phyloP scores from a whole-genome alignment of 2,888 invertebrate species.

The Chelonus formosanus region DNA sequence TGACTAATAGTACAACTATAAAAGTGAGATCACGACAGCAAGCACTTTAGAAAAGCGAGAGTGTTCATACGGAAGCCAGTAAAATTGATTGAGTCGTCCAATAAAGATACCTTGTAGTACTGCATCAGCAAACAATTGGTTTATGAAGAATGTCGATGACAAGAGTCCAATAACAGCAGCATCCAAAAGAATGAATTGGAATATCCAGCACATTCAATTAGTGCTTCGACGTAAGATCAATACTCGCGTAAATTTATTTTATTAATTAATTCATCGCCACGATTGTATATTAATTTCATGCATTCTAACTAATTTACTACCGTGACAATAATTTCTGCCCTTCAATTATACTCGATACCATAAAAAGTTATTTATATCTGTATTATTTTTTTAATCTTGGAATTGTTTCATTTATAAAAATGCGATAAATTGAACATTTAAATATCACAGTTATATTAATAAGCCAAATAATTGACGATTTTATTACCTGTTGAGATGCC shows the following conservation, averaged over 20 bases:
- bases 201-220: slow-evolving; percentile 42
- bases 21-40: not conserved
- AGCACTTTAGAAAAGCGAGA: not conserved
- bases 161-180: slow-evolving; percentile 39
- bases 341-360: too few relatives aligned
- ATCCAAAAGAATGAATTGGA: slow-evolving; percentile 42
- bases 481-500: slow-evolving; percentile 63
- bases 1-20: not conserved
- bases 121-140: slow-evolving; percentile 44
- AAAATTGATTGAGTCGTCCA: slow-evolving; percentile 20
- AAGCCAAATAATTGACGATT: not conserved
- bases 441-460: too few relatives aligned
- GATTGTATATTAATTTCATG: slow-evolving; percentile 15
- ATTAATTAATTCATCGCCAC: slow-evolving; percentile 7
- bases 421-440: too few relatives aligned
- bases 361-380: too few relatives aligned
- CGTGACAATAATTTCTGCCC: too few relatives aligned
- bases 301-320: slow-evolving; percentile 1
- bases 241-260: slow-evolving; percentile 16
- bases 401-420: too few relatives aligned
- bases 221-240: slow-evolving; percentile 29
- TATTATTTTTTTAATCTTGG: too few relatives aligned
- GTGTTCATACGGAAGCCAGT: slow-evolving; percentile 15
- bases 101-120: slow-evolving; percentile 55
- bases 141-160: slow-evolving; percentile 39